Evolutionary conservation across 2,797 vertebrate species (phyloP), one percentile per base, ranked within the genome.

Genomic region (Pangasius krempfi): DNA sequence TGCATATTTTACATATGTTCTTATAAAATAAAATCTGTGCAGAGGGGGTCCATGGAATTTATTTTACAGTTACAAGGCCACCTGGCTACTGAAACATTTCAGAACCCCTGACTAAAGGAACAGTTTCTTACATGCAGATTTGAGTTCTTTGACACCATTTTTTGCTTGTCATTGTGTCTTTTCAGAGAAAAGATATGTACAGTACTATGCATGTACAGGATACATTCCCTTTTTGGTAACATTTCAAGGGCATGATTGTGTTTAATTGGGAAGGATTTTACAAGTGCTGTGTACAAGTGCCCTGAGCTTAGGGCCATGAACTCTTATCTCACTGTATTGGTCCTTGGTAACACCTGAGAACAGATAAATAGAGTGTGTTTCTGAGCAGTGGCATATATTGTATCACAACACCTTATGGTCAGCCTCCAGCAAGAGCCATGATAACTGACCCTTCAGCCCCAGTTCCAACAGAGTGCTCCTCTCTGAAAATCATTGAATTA

Each of bases 341-440:
- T 90, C 50, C 47, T 75, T 75, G 81, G 76, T 70, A 85, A 62
- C 44, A 85, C 62, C 25, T 52, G 86, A 84, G 89, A 70, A 86
- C 81, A 89, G 86, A 83, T 86, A 86, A 87, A 47, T 87, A 85
- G 76, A 90, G 66, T 44, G 70, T 90, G 88, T 88, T 60, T 89
- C 50, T 92, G 88, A 78, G 75, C 72, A 44, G 86, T 81, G 86
- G 70, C 84, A 91, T 90, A 89, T 89, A 91, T 85, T 88, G 68
- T 81, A 84, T 44, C 44, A 44, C 78, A 84, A 75, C 80, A 92
- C 64, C 80, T 47, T 47, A 47, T 93, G 89, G 82, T 88, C 68
- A 91, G 89, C 89, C 78, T 87, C 80, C 83, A 75, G 89, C 90
- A 91, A 89, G 87, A 94, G 73, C 84, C 81, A 86, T 88, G 76